Conservation (phyloP, 2,888 invertebrate genomes). For the Aspidiotus destructor region DNA sequence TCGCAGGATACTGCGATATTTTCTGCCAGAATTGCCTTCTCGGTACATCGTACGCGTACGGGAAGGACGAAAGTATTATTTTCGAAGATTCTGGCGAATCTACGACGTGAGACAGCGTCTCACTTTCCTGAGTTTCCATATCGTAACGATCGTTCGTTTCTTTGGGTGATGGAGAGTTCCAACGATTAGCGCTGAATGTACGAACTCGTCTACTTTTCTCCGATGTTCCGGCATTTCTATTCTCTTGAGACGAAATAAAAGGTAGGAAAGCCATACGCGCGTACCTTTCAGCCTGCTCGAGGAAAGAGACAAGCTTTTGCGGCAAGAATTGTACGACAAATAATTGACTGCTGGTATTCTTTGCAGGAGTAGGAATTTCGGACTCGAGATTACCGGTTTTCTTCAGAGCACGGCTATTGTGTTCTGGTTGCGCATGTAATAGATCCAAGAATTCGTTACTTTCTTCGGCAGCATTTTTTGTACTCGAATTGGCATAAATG, state of each 20-base stretch:
- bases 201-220: slow-evolving; percentile 16
- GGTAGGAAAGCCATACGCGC: slow-evolving; percentile 51
- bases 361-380: slow-evolving; percentile 37
- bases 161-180: slow-evolving; percentile 5
- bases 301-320: slow-evolving; percentile 63
- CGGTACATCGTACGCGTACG: slow-evolving; percentile 15
- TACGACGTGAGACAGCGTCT: slow-evolving; percentile 6
- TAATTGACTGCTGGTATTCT: slow-evolving; percentile 39
- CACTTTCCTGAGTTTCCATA: slow-evolving; percentile 14
- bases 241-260: slow-evolving; percentile 35
- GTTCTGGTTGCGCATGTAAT: neutral
- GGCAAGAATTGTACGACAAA: slow-evolving; percentile 70
- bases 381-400: slow-evolving; percentile 34
- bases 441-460: neutral
- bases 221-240: neutral
- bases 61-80: slow-evolving; percentile 2
- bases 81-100: neutral
- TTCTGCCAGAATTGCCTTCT: slow-evolving; percentile 17
- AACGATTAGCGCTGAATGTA: slow-evolving; percentile 18
- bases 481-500: neutral
- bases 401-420: neutral
- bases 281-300: slow-evolving; percentile 71
- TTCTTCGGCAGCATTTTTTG: neutral
- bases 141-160: slow-evolving; percentile 18
- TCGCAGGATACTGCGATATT: slow-evolving; percentile 9